Evolutionary conservation across 2,113 vertebrate species (phyloP).

Genomic region (Pluvialis apricaria): DNA sequence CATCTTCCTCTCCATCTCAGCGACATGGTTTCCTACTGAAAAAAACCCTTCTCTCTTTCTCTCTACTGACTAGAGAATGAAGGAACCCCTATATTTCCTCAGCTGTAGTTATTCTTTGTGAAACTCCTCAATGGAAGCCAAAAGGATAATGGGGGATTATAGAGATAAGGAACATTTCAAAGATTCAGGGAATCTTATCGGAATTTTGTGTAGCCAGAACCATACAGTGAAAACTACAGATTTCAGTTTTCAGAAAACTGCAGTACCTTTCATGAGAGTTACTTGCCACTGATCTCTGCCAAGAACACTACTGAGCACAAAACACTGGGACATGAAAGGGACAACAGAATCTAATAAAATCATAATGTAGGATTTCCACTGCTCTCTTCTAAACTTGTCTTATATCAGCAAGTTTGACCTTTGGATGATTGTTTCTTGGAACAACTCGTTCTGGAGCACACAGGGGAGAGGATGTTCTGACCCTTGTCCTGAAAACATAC

Average conservation of each 20-base stretch:
- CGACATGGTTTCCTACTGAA: not conserved
- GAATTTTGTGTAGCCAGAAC: not conserved
- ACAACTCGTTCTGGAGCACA: conserved; percentile 25
- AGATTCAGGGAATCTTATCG: not conserved
- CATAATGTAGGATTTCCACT: conserved; percentile 5
- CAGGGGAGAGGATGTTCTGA: conserved; percentile 52
- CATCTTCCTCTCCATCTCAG: not conserved
- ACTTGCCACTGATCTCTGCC: not conserved
- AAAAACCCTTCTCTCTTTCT: not conserved
- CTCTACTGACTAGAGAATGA: not conserved
- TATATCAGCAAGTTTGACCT: conserved; percentile 20
- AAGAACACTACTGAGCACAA: not conserved
- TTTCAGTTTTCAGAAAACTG: not conserved
- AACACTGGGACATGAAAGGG: not conserved
- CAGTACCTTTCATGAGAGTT: not conserved
- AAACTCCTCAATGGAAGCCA: not conserved
- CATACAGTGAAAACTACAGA: not conserved
- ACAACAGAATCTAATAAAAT: not conserved
- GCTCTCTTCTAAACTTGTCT: not conserved
- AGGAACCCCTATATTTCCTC: not conserved
- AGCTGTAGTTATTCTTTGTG: not conserved
- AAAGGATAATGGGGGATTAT: not conserved
- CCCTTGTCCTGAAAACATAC: not conserved
- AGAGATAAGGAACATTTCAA: not conserved
- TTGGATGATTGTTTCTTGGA: conserved; percentile 26